Evolutionary conservation across 1,140 invertebrate genomes (phyloP).

Genomic region (Bombus affinis): DNA sequence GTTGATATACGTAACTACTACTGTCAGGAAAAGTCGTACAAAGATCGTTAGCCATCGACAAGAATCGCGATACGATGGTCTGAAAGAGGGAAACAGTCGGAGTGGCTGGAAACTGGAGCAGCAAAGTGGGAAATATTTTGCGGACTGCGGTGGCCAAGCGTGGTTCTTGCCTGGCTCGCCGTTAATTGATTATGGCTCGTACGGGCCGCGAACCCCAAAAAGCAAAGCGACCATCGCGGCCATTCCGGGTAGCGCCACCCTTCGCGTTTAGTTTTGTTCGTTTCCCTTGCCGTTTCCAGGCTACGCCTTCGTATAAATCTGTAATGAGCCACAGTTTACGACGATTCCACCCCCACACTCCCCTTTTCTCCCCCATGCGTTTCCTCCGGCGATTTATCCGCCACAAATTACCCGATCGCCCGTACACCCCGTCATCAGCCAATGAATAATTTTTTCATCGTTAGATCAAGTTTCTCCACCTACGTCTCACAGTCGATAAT

Average conservation of each 20-base stretch:
- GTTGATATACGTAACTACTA: neutral
- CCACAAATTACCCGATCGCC: conserved; percentile 76
- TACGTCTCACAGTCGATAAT: neutral
- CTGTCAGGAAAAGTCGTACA: neutral
- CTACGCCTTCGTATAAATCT: conserved; percentile 76
- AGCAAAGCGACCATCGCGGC: conserved; percentile 36
- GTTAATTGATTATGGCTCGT: conserved; percentile 79
- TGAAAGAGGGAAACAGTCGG: conserved; percentile 28
- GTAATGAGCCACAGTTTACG: conserved; percentile 77
- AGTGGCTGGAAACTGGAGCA: conserved; percentile 47
- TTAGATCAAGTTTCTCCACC: neutral
- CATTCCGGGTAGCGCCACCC: conserved; percentile 45
- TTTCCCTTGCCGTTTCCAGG: conserved; percentile 46
- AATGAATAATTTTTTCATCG: conserved; percentile 72
- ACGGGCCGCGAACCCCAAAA: conserved; percentile 65
- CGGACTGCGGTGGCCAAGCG: conserved; percentile 62
- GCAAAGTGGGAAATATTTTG: conserved; percentile 75
- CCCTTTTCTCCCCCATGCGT: neutral
- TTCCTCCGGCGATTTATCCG: conserved; percentile 57
- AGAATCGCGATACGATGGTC: neutral
- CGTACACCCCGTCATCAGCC: conserved; percentile 65
- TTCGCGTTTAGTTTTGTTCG: conserved; percentile 60
- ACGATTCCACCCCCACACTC: conserved; percentile 54
- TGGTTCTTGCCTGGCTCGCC: conserved; percentile 73
- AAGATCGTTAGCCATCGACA: neutral